These are phyloP conservation scores for Magallana ariakensis DNA, from an alignment of 1,140 invertebrate species.

Conservation along the genomic window DNA sequence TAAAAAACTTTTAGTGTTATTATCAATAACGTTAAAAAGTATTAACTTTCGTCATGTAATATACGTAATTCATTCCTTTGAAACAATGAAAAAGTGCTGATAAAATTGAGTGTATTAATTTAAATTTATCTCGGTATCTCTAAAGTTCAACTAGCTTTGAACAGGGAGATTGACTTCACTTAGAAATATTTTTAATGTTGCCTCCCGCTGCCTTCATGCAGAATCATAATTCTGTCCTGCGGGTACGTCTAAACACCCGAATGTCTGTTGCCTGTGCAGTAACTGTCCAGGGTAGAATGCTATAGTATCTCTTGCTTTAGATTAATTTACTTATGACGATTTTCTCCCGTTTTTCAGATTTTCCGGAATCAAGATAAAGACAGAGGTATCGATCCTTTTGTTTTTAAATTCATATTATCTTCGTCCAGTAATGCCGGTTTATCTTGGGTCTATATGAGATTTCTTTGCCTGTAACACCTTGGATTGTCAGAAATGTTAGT, in stretches of 20 bases:
- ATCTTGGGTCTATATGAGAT: slow-evolving; percentile 31
- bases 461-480: slow-evolving; percentile 44
- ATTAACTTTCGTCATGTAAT: too few relatives aligned
- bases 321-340: slow-evolving; percentile 48
- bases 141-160: neutral
- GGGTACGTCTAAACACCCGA: neutral
- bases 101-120: neutral
- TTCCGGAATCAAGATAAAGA: slow-evolving; percentile 77
- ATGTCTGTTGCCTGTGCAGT: neutral
- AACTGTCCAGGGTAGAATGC: neutral
- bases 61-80: too few relatives aligned
- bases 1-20: too few relatives aligned
- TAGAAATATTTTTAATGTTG: slow-evolving; percentile 13
- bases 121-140: slow-evolving; percentile 3
- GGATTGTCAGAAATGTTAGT: slow-evolving; percentile 47
- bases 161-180: slow-evolving; percentile 8
- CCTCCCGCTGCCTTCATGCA: neutral
- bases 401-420: slow-evolving; percentile 44
- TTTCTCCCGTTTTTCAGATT: slow-evolving; percentile 72
- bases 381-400: slow-evolving; percentile 70
- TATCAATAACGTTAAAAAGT: too few relatives aligned
- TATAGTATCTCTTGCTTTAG: neutral
- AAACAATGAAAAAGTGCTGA: too few relatives aligned
- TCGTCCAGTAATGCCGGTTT: slow-evolving; percentile 40
- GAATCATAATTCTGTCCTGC: slow-evolving; percentile 31